Evolutionary conservation across 2,113 vertebrate genomes (phyloP).

Genomic region (Callipepla squamata): DNA sequence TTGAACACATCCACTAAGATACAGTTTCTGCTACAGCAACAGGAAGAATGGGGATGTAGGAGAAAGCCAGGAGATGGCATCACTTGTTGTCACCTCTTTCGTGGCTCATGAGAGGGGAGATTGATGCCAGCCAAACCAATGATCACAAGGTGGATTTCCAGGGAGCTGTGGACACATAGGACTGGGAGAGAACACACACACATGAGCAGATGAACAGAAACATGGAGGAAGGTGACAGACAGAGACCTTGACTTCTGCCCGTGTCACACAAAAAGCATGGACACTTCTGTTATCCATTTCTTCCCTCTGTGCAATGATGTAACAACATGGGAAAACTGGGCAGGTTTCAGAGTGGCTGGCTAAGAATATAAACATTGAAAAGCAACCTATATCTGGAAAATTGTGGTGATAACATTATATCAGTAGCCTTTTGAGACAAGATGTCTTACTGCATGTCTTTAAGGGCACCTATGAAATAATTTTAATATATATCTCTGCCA

Average conservation of each 20-base stretch:
- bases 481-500: background rate
- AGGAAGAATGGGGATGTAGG: background rate
- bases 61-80: slow-evolving; percentile 11
- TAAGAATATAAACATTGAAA: background rate
- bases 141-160: background rate
- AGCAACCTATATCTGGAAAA: background rate
- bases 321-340: fast-evolving
- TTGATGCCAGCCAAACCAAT: background rate
- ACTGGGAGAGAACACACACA: background rate
- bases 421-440: background rate
- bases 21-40: background rate
- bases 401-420: background rate
- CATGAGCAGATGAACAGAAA: background rate
- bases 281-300: background rate
- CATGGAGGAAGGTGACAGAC: background rate
- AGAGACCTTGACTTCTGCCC: background rate
- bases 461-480: background rate
- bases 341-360: background rate
- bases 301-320: background rate
- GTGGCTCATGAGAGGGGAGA: background rate
- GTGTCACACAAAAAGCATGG: background rate
- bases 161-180: background rate
- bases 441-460: background rate
- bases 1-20: background rate
- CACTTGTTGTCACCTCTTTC: background rate